phyloP scores from a whole-genome alignment of 2,113 vertebrate genomes.

The Atlantisia rogersi region DNA sequence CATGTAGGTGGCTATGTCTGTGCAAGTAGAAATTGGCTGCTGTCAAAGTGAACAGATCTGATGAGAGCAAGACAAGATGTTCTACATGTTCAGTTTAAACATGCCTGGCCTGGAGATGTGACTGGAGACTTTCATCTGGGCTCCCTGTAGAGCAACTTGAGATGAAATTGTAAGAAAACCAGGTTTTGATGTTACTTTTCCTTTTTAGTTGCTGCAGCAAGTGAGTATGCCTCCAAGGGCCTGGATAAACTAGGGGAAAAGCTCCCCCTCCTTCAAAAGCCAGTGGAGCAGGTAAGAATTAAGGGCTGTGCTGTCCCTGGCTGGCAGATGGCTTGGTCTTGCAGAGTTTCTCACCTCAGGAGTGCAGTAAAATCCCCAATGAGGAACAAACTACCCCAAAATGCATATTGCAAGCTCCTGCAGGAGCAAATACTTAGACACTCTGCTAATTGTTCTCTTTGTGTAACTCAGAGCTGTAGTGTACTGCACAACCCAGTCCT shows the following conservation, averaged over 20 bases:
- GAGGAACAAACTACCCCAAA: neutral
- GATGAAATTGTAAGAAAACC: neutral
- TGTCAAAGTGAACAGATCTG: neutral
- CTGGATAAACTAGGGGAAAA: constrained; percentile 86
- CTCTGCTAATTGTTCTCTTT: neutral
- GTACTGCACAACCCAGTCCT: fast-evolving
- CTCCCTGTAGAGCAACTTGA: neutral
- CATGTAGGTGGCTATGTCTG: neutral
- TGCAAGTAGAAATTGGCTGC: neutral
- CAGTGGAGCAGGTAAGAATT: constrained; percentile 81
- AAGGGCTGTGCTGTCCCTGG: neutral
- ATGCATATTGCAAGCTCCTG: neutral
- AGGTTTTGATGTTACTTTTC: fast-evolving
- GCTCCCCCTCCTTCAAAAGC: constrained; percentile 85
- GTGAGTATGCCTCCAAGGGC: constrained; percentile 81
- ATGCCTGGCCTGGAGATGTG: neutral
- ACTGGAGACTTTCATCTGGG: neutral
- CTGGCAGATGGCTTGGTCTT: neutral
- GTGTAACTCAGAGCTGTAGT: neutral
- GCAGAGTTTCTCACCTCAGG: neutral
- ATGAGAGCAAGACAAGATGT: neutral
- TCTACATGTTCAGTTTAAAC: neutral
- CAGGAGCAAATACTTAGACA: neutral
- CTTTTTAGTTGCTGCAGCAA: constrained; percentile 79
- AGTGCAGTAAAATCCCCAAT: neutral